Percentiles rank a stretch among this genome's conserved stretches.
phyloP scores from a whole-genome alignment of 2,888 invertebrate genomes.

The Drosophila monieri region DNA sequence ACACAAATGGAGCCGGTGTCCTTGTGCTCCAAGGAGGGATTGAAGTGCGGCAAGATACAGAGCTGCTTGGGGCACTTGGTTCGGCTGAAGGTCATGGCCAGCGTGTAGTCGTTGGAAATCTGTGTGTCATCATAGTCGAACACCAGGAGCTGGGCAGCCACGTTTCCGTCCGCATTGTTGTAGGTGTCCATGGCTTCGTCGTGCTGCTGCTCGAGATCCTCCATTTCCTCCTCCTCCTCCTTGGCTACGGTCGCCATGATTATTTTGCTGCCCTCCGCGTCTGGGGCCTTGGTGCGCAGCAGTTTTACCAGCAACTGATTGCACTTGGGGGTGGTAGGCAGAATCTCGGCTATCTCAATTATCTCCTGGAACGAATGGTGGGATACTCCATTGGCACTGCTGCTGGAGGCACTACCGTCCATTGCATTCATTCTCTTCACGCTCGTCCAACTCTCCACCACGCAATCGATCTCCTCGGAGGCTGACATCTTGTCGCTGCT shows the following conservation, averaged over 20 bases:
- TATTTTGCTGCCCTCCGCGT: conserved; percentile 66
- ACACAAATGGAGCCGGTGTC: conserved; percentile 88
- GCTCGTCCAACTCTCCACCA: conserved; percentile 79
- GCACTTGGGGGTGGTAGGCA: conserved; percentile 88
- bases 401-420: conserved; percentile 40
- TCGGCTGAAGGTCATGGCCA: conserved; percentile 86
- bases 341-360: conserved; percentile 85
- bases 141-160: conserved; percentile 79
- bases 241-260: conserved; percentile 79
- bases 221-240: conserved; percentile 71
- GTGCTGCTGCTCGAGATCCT: conserved; percentile 38
- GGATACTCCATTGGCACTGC: conserved; percentile 42
- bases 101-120: conserved; percentile 80
- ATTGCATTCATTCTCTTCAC: conserved; percentile 80
- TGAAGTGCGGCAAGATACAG: conserved; percentile 86
- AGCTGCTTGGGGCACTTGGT: conserved; percentile 89
- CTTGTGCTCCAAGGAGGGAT: conserved; percentile 44
- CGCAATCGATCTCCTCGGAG: conserved; percentile 80
- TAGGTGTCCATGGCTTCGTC: conserved; percentile 58
- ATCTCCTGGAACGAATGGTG: conserved; percentile 60
- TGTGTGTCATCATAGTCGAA: conserved; percentile 76
- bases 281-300: conserved; percentile 69
- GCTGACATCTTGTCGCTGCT: conserved; percentile 63
- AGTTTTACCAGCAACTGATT: conserved; percentile 87
- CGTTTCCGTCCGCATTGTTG: conserved; percentile 67